Conservation (phyloP, 2,113 vertebrate species). For the Catharus minimus region DNA sequence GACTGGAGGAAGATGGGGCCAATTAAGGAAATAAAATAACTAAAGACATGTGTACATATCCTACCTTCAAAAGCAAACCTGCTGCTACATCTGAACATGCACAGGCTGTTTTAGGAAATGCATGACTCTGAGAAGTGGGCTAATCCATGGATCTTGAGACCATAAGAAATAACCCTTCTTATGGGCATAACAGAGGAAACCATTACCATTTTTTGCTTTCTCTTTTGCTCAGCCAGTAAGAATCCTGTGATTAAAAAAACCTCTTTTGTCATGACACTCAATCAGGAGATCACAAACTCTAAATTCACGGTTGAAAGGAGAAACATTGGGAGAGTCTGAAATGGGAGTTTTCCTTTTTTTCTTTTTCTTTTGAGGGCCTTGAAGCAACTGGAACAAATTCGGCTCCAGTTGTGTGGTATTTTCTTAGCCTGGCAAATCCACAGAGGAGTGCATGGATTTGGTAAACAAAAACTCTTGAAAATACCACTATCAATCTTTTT, state of each 20-base stretch:
- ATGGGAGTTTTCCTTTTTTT: neutral
- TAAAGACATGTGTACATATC: neutral
- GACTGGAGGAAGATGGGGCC: neutral
- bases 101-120: neutral
- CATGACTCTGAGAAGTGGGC: neutral
- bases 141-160: neutral
- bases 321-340: neutral
- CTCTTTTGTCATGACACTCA: neutral
- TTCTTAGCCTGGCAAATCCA: conserved; percentile 38
- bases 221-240: neutral
- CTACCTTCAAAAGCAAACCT: neutral
- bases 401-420: neutral
- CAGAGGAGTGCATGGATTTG: conserved; percentile 9
- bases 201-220: neutral
- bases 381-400: conserved; percentile 1
- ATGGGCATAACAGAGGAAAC: neutral
- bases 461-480: conserved; percentile 33
- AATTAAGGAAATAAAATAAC: neutral
- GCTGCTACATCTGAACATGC: neutral
- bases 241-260: neutral
- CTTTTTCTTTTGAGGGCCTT: neutral
- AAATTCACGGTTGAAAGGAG: neutral
- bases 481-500: neutral
- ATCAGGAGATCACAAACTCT: neutral
- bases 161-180: neutral